phyloP scores from a whole-genome alignment of 2,113 vertebrate genomes.

The Herpetotheres cachinnans region DNA sequence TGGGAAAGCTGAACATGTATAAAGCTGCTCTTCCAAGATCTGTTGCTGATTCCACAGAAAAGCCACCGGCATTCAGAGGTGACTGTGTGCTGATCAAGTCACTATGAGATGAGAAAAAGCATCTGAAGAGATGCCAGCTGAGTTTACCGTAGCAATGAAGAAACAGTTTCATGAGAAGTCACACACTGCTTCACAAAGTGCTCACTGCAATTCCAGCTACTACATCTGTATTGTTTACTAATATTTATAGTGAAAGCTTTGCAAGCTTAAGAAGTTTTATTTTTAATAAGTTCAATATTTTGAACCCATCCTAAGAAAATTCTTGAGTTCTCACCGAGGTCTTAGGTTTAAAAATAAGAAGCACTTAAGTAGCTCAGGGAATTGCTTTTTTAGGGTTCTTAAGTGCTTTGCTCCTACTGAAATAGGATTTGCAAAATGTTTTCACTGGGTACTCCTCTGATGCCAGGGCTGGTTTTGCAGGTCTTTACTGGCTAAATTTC shows the following conservation, averaged over 20 bases:
- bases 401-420: not conserved
- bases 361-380: not conserved
- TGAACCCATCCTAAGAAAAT: not conserved
- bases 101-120: not conserved
- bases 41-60: not conserved
- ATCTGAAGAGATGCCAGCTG: not conserved
- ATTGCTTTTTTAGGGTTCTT: not conserved
- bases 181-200: not conserved
- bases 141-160: not conserved
- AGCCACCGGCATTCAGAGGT: not conserved
- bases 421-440: not conserved
- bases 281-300: conserved; percentile 12
- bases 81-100: not conserved
- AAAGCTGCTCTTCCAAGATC: not conserved
- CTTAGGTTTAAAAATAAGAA: not conserved
- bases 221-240: conserved; percentile 17
- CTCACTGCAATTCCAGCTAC: not conserved
- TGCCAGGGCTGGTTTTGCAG: not conserved
- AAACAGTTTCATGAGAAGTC: not conserved
- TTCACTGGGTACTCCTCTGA: not conserved
- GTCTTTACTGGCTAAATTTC: not conserved
- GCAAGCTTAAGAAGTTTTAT: not conserved
- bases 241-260: conserved; percentile 23
- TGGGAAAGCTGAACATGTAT: not conserved
- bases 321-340: not conserved